phyloP scores from a whole-genome alignment of 1,140 invertebrate genomes.

The Vanessa tameamea region DNA sequence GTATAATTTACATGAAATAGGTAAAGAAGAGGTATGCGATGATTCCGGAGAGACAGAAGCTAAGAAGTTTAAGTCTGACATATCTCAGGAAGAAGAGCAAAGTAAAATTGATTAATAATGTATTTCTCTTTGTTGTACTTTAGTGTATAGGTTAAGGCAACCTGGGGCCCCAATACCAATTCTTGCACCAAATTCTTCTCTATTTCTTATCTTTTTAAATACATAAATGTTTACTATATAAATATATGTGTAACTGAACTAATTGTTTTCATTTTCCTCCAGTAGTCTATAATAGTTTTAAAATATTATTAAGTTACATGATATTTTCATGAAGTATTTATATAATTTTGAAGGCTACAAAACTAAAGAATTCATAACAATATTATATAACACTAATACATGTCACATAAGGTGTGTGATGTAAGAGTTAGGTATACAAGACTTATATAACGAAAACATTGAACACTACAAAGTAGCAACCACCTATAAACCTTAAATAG shows the following conservation, averaged over 20 bases:
- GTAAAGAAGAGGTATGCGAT: slow-evolving; percentile 63
- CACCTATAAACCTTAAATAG: slow-evolving; percentile 7
- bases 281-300: neutral
- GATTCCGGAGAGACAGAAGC: slow-evolving; percentile 65
- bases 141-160: slow-evolving; percentile 50
- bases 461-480: neutral
- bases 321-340: neutral
- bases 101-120: slow-evolving; percentile 42
- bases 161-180: slow-evolving; percentile 49
- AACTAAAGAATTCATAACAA: neutral
- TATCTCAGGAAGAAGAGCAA: slow-evolving; percentile 43
- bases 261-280: slow-evolving; percentile 30
- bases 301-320: neutral
- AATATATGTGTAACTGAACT: slow-evolving; percentile 41
- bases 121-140: slow-evolving; percentile 40
- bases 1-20: slow-evolving; percentile 73
- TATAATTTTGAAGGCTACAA: neutral
- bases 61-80: slow-evolving; percentile 67
- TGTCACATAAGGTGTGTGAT: neutral
- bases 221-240: slow-evolving; percentile 47
- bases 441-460: neutral
- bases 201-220: slow-evolving; percentile 49
- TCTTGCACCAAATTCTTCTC: slow-evolving; percentile 52
- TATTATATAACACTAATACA: neutral
- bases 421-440: slow-evolving; percentile 1